A percentile compares a stretch with the other conserved stretches of the same genome.
These are phyloP conservation scores for Drosophila equinoxialis DNA, from an alignment of 1,140 invertebrate species.

Conservation along the genomic window DNA sequence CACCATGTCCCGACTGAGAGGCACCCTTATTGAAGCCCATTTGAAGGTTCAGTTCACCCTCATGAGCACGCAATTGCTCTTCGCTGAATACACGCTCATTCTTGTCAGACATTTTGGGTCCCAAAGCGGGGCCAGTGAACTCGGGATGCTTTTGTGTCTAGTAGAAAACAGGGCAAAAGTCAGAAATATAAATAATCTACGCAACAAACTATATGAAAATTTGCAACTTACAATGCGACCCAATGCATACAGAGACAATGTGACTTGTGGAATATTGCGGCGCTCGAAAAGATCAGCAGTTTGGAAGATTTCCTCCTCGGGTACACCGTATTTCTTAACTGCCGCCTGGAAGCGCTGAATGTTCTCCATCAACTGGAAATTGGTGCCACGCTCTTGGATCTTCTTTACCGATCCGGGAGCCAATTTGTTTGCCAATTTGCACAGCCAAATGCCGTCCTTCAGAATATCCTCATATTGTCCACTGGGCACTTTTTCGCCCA, in stretches of 20 bases:
- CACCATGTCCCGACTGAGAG: constrained; percentile 92
- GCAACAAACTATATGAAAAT: background rate
- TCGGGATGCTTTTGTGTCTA: constrained; percentile 97
- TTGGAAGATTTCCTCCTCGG: constrained; percentile 98
- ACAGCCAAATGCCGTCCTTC: constrained; percentile 95
- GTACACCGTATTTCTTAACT: constrained; percentile 96
- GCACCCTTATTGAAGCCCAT: constrained; percentile 98
- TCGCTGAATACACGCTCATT: constrained; percentile 97
- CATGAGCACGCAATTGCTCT: constrained; percentile 95
- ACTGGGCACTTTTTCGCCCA: constrained; percentile 93
- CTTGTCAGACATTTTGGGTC: constrained; percentile 97
- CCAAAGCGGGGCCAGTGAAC: constrained; percentile 93
- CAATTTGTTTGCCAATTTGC: constrained; percentile 97
- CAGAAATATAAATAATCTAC: background rate
- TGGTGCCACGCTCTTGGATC: constrained; percentile 97
- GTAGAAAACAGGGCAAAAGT: background rate
- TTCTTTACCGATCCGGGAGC: constrained; percentile 97
- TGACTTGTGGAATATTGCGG: constrained; percentile 98
- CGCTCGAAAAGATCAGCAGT: constrained; percentile 98
- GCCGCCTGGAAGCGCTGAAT: constrained; percentile 98
- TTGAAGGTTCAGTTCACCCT: constrained; percentile 96
- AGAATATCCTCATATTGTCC: constrained; percentile 96
- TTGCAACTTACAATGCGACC: constrained; percentile 92
- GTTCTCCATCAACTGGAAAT: constrained; percentile 99
- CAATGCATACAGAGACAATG: constrained; percentile 93